Evolutionary conservation across 2,888 invertebrate genomes (phyloP).

Genomic region (Aromia moschata): DNA sequence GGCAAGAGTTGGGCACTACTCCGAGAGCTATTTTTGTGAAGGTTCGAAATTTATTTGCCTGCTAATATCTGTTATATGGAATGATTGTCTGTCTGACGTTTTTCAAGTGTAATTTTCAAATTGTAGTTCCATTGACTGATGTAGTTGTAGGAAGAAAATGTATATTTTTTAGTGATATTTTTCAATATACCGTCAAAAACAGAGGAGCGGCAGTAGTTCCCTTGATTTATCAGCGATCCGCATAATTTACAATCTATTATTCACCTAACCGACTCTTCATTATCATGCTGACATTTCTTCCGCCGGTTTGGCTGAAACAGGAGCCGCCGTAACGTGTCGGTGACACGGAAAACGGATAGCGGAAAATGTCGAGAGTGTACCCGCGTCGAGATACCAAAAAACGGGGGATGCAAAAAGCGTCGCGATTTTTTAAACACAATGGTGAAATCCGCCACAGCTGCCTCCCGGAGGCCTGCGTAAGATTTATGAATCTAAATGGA

Average conservation of each 20-base stretch:
- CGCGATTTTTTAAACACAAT: slow-evolving; percentile 22
- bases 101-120: too few species aligned
- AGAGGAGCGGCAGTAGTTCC: too few species aligned
- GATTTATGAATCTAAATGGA: slow-evolving; percentile 35
- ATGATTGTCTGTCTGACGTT: too few species aligned
- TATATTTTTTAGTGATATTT: not conserved
- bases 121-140: too few species aligned
- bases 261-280: slow-evolving; percentile 6
- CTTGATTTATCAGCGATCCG: not conserved
- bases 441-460: slow-evolving; percentile 30
- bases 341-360: slow-evolving; percentile 14
- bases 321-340: slow-evolving; percentile 1
- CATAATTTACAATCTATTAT: not conserved
- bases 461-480: slow-evolving; percentile 22
- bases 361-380: slow-evolving; percentile 9
- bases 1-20: too few species aligned
- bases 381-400: slow-evolving; percentile 7
- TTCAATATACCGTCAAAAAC: not conserved
- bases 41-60: too few species aligned
- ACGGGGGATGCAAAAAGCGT: slow-evolving; percentile 28
- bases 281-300: not conserved
- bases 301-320: not conserved
- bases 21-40: too few species aligned
- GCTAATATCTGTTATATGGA: too few species aligned
- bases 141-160: too few species aligned